phyloP scores from a whole-genome alignment of 2,113 vertebrate species.

The Epinephelus lanceolatus region DNA sequence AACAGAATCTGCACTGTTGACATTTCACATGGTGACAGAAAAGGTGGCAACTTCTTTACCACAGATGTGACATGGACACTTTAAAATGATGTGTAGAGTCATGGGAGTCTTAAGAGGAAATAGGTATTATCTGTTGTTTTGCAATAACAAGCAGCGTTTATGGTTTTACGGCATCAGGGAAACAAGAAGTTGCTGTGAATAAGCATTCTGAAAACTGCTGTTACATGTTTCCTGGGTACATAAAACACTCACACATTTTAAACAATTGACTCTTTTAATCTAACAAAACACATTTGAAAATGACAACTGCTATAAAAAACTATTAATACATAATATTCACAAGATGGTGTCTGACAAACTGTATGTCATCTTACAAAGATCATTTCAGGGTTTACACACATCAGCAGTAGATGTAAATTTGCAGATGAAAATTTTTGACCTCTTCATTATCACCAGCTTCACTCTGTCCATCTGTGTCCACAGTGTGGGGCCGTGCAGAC shows the following conservation, averaged over 20 bases:
- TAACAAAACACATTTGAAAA: slow-evolving; percentile 45
- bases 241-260: slow-evolving; percentile 28
- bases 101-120: neutral
- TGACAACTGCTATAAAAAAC: slow-evolving; percentile 32
- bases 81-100: neutral
- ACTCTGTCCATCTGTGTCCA: slow-evolving; percentile 95
- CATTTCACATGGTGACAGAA: neutral
- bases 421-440: slow-evolving; percentile 16
- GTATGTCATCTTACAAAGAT: slow-evolving; percentile 8
- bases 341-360: slow-evolving; percentile 25
- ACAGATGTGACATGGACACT: neutral
- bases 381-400: neutral
- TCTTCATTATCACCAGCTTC: slow-evolving; percentile 54
- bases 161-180: neutral
- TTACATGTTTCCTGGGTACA: neutral
- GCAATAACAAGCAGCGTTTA: neutral
- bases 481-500: slow-evolving; percentile 95
- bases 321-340: slow-evolving; percentile 51
- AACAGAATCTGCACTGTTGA: neutral
- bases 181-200: no score
- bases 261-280: slow-evolving; percentile 61
- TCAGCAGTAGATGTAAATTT: neutral
- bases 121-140: neutral
- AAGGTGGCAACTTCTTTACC: neutral
- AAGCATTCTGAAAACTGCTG: neutral